These are phyloP conservation scores for Fundulus diaphanus DNA, from an alignment of 2,797 vertebrate species.

Conservation along the genomic window DNA sequence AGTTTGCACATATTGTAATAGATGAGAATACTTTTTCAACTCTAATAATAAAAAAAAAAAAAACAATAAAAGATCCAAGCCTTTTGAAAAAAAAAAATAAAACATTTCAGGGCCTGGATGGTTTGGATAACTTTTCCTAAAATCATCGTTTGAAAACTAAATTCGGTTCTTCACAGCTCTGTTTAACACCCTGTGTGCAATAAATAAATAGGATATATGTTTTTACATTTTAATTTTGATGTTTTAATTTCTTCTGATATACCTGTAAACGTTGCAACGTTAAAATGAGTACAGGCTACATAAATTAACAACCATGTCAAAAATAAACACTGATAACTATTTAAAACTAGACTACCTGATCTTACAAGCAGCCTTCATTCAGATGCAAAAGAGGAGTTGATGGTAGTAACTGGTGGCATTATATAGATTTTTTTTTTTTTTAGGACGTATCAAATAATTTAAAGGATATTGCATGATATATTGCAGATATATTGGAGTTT, in stretches of 20 bases:
- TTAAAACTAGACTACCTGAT: not conserved
- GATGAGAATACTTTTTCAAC: too few species aligned
- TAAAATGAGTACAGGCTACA: not conserved
- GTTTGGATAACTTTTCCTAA: too few species aligned
- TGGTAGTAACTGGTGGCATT: not conserved
- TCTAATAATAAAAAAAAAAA: too few species aligned
- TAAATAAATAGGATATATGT: not conserved
- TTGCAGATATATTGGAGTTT: not conserved
- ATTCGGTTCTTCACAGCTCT: not conserved
- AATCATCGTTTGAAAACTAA: not conserved
- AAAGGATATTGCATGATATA: not conserved
- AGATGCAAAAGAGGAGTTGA: not conserved
- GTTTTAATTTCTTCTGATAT: not conserved
- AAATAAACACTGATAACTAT: not conserved
- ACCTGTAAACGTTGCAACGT: not conserved
- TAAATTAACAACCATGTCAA: not conserved
- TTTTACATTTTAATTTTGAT: not conserved
- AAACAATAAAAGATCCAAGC: too few species aligned
- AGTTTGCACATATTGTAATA: too few species aligned
- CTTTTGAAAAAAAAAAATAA: too few species aligned
- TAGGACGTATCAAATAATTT: not conserved
- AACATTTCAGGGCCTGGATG: too few species aligned
- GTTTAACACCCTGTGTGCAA: not conserved
- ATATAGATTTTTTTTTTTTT: not conserved
- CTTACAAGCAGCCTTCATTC: not conserved